Evolutionary conservation across 2,888 invertebrate genomes (phyloP).

Genomic region (Halictus quadricinctus): DNA sequence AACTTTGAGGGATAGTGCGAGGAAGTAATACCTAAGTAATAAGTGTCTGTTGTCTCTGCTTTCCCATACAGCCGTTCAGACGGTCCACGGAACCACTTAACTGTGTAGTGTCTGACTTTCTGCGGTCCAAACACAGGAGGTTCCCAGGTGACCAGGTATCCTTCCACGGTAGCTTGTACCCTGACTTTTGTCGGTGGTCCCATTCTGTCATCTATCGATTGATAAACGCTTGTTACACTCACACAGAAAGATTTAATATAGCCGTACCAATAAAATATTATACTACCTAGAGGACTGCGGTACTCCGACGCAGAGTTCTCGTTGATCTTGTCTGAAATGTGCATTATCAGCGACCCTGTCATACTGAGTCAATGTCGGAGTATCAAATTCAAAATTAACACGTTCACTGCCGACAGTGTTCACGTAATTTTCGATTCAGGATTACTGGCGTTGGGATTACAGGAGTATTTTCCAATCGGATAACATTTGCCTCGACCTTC

Average conservation of each 20-base stretch:
- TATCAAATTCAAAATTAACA: not conserved
- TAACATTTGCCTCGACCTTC: too few relatives aligned
- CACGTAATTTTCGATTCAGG: not conserved
- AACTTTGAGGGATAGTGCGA: not conserved
- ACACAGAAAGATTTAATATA: not conserved
- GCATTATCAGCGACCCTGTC: not conserved
- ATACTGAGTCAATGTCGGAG: not conserved
- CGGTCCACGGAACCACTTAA: constrained; percentile 88
- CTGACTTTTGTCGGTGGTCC: constrained; percentile 88
- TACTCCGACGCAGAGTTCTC: constrained; percentile 78
- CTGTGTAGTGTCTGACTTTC: constrained; percentile 85
- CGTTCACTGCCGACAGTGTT: not conserved
- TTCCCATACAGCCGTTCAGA: constrained; percentile 86
- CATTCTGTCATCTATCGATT: constrained; percentile 81
- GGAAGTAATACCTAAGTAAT: constrained; percentile 83
- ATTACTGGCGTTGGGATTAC: too few relatives aligned
- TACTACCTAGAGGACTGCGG: constrained; percentile 72
- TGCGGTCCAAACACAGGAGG: constrained; percentile 85
- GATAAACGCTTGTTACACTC: not conserved
- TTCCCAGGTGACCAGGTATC: constrained; percentile 90
- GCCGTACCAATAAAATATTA: not conserved
- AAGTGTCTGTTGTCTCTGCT: constrained; percentile 88
- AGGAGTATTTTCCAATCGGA: not conserved
- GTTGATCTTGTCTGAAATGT: constrained; percentile 68
- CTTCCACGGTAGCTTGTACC: constrained; percentile 88